These are phyloP conservation scores for Cydia pomonella DNA, from an alignment of 1,140 invertebrate species.

Conservation along the genomic window DNA sequence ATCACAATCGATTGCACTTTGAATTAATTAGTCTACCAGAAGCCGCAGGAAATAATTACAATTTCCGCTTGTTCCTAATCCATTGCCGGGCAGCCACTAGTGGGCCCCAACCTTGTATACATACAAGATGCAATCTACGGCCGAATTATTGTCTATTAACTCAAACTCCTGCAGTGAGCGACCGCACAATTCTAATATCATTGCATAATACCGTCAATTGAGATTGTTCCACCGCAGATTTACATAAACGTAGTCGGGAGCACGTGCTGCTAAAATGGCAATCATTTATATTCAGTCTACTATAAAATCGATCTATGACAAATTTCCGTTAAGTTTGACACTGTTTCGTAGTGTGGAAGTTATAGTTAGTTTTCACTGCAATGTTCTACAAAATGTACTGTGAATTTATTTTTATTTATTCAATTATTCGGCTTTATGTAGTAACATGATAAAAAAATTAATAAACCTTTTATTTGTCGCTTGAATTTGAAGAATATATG, in stretches of 20 bases:
- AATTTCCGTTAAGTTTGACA: constrained; percentile 10
- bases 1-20: constrained; percentile 6
- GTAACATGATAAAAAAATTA: too few species aligned
- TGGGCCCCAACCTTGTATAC: constrained; percentile 30
- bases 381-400: too few species aligned
- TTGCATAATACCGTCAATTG: constrained; percentile 51
- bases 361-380: too few species aligned
- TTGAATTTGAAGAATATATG: too few species aligned
- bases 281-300: constrained; percentile 41
- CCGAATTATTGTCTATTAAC: constrained; percentile 43
- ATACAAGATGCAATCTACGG: constrained; percentile 42
- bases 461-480: too few species aligned
- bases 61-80: constrained; percentile 21
- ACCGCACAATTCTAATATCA: constrained; percentile 48
- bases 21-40: constrained; percentile 14
- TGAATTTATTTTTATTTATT: too few species aligned
- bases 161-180: constrained; percentile 34
- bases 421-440: too few species aligned
- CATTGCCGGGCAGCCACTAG: neutral
- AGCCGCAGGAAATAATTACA: constrained; percentile 24
- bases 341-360: neutral
- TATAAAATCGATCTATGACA: constrained; percentile 23
- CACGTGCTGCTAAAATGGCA: constrained; percentile 48
- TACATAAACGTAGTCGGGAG: constrained; percentile 54
- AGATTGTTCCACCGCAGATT: constrained; percentile 50